Conservation (phyloP, 2,113 vertebrate species). For the Scopus umbretta region DNA sequence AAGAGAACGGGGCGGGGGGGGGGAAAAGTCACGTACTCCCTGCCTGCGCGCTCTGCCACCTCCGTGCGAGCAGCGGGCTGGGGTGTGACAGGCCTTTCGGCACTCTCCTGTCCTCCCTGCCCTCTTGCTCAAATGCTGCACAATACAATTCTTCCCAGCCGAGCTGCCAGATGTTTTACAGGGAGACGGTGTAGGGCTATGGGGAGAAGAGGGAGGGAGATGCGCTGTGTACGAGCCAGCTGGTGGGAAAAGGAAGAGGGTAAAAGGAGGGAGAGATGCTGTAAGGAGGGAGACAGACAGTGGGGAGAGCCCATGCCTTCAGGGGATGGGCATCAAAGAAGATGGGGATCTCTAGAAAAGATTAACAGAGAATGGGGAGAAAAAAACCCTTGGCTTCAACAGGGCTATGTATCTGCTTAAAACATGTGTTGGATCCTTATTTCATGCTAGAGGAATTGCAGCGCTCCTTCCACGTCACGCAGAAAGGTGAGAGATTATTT, state of each 20-base stretch:
- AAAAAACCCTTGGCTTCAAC: not conserved
- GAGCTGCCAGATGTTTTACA: not conserved
- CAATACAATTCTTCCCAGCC: accelerated
- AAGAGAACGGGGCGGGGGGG: not conserved
- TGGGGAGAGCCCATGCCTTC: not conserved
- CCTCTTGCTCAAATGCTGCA: not conserved
- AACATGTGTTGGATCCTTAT: not conserved
- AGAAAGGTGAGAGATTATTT: not conserved
- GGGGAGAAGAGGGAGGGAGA: not conserved
- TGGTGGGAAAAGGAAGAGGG: not conserved
- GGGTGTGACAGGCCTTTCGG: not conserved
- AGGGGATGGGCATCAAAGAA: not conserved
- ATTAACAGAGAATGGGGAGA: not conserved
- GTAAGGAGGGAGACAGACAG: not conserved
- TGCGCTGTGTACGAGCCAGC: not conserved
- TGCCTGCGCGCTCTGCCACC: not conserved
- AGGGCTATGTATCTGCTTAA: not conserved
- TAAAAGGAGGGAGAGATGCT: not conserved
- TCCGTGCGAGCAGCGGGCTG: accelerated
- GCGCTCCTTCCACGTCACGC: accelerated
- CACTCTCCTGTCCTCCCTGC: not conserved
- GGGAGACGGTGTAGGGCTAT: not conserved
- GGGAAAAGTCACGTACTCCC: accelerated
- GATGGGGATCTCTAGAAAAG: not conserved
- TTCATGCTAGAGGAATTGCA: not conserved